Evolutionary conservation across 2,888 invertebrate species (phyloP).

Genomic region (Leptinotarsa rubiginosa): DNA sequence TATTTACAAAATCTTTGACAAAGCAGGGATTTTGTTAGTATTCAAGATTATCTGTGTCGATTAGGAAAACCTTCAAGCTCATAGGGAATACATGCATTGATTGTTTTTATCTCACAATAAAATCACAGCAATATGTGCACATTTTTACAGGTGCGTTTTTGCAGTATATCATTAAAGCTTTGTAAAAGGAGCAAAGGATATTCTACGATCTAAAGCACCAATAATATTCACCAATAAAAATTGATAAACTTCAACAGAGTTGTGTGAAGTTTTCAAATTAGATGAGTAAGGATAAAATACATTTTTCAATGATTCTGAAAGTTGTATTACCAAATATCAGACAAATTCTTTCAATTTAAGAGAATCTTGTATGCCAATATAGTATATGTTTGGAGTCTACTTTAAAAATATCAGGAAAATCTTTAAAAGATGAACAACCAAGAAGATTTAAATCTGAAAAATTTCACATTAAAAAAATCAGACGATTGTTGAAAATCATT

Average conservation of each 20-base stretch:
- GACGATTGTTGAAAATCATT: neutral
- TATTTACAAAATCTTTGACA: conserved; percentile 1
- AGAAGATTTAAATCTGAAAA: too few species aligned
- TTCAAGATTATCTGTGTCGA: conserved; percentile 13
- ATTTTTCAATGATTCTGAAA: neutral
- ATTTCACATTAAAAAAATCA: too few species aligned
- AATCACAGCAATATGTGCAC: conserved; percentile 57
- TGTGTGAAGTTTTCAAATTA: neutral
- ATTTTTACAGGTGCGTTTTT: conserved; percentile 51
- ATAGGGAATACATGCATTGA: conserved; percentile 38
- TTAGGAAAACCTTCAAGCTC: conserved; percentile 34
- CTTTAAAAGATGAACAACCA: neutral
- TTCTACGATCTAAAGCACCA: conserved; percentile 31
- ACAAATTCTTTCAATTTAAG: neutral
- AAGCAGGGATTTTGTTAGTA: neutral
- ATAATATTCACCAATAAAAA: conserved; percentile 19
- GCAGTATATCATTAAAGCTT: conserved; percentile 39
- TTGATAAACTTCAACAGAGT: conserved; percentile 2
- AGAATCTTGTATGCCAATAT: neutral
- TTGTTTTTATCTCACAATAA: conserved; percentile 43
- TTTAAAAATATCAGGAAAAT: neutral
- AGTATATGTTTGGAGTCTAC: neutral
- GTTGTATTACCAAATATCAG: neutral
- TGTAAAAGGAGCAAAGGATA: conserved; percentile 30
- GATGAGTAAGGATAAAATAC: neutral